phyloP scores from a whole-genome alignment of 2,113 vertebrate species.

The Craseonycteris thonglongyai region DNA sequence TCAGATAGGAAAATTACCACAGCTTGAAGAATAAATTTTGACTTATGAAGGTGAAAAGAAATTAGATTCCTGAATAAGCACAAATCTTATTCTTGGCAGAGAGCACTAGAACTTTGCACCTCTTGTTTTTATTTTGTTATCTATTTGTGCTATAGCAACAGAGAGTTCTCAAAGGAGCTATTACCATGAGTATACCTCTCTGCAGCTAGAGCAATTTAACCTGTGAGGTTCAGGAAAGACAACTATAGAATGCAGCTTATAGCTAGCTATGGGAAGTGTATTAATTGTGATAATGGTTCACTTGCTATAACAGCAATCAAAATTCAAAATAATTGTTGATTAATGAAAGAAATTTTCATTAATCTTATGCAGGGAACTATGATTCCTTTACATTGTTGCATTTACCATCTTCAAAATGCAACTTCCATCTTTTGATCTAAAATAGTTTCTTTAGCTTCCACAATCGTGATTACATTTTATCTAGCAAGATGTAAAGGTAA shows the following conservation, averaged over 20 bases:
- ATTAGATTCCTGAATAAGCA: neutral
- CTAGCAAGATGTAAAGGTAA: neutral
- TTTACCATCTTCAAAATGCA: neutral
- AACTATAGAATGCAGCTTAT: neutral
- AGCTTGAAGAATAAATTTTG: neutral
- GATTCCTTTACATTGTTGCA: neutral
- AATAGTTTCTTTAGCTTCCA: neutral
- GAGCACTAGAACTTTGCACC: neutral
- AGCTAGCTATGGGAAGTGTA: neutral
- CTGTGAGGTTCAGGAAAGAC: neutral
- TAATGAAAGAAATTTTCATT: neutral
- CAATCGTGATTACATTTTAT: neutral
- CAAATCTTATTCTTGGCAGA: neutral
- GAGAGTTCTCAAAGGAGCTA: neutral
- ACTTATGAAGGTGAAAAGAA: neutral
- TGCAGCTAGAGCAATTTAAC: neutral
- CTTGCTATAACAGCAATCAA: neutral
- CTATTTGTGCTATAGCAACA: neutral
- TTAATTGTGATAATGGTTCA: neutral
- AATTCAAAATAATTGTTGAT: neutral
- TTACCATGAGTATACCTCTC: neutral
- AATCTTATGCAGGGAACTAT: neutral
- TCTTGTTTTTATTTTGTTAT: neutral
- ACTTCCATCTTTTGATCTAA: neutral
- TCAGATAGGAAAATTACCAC: neutral